Base-by-base conservation (phyloP, 2,888 invertebrate species). In the Teleogryllus oceanicus region DNA sequence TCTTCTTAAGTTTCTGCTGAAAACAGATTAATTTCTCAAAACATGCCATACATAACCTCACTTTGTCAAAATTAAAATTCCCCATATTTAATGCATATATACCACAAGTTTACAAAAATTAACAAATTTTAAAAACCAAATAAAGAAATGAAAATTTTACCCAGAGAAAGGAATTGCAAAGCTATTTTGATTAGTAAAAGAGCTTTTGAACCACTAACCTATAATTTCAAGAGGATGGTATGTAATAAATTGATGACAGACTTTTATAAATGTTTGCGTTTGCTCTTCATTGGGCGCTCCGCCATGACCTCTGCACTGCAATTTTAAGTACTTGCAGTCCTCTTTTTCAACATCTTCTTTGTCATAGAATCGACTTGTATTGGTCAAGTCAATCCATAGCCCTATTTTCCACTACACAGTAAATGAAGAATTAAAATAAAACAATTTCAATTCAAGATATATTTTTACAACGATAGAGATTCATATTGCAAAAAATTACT, bases 361-460 rank as follows among this genome's bases (percentile, higher is more conserved):
- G 84, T 96, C 91, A 86, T 99, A 99, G 87, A 98, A 99, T 81
- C 99, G 90, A 82, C 90, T 92, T 0, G 99, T 99, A 85, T 98
- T 97, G 1, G 99, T 99, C 83, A 99, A 89, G 87, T 99, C 99
- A 82, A 99, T 93, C 96, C 99, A 97, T 49, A 99, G 87, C 0
- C 99, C 99, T 81, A 99, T 87, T 85, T 94, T 96, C 21, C 93
- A 88, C 95, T 96, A 86, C 24, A 85, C 86, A 86, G 84, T 82
- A 76, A 77, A 49, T 10, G 37, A 37, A 37, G 37, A 37, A 37
- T 37, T 37, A 37, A 8, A 37, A 37, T 37, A 37, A 37, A 37
- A 37, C 0, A 37, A 37, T 37, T 21, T 21, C 5, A 37, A 37
- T 37, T 37, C 37, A 37, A 37, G 8, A 37, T 5, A 37, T 37